phyloP scores from a whole-genome alignment of 2,888 invertebrate genomes.

The Ophion ventricosus region DNA sequence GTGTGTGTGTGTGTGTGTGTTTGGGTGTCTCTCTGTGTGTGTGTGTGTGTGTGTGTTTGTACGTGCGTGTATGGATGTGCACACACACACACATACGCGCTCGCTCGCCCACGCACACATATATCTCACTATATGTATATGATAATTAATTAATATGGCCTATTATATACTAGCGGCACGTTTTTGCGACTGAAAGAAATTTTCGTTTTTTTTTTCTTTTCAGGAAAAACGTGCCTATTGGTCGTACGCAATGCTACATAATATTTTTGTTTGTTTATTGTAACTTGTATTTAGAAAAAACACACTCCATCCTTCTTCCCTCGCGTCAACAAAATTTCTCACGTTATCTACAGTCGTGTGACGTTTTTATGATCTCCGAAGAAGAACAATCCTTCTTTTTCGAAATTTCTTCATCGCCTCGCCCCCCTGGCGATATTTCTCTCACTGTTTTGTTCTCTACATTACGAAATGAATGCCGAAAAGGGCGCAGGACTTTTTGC shows the following conservation, averaged over 20 bases:
- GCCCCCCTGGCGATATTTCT: background rate
- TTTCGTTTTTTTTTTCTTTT: conserved; percentile 61
- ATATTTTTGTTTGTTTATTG: conserved; percentile 64
- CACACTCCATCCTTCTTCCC: conserved; percentile 65
- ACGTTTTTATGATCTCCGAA: conserved; percentile 17
- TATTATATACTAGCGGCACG: conserved; percentile 64
- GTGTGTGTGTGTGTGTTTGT: background rate
- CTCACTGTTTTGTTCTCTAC: background rate
- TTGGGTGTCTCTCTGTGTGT: too few species aligned
- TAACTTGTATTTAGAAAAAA: conserved; percentile 81
- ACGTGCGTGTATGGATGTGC: background rate
- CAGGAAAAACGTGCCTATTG: conserved; percentile 76
- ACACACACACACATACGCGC: background rate
- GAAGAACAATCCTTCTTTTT: conserved; percentile 10
- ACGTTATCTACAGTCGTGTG: conserved; percentile 78
- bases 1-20: conserved; percentile 34
- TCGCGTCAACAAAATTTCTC: conserved; percentile 76
- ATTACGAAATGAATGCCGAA: conserved; percentile 35
- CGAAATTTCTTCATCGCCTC: background rate
- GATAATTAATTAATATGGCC: conserved; percentile 63
- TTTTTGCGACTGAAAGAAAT: conserved; percentile 37
- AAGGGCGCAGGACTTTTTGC: conserved; percentile 37
- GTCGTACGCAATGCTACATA: conserved; percentile 82
- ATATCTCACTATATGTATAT: conserved; percentile 32
- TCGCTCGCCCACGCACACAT: background rate